Base-by-base conservation (phyloP, 1,140 invertebrate species). In the Ceratina japonica region DNA sequence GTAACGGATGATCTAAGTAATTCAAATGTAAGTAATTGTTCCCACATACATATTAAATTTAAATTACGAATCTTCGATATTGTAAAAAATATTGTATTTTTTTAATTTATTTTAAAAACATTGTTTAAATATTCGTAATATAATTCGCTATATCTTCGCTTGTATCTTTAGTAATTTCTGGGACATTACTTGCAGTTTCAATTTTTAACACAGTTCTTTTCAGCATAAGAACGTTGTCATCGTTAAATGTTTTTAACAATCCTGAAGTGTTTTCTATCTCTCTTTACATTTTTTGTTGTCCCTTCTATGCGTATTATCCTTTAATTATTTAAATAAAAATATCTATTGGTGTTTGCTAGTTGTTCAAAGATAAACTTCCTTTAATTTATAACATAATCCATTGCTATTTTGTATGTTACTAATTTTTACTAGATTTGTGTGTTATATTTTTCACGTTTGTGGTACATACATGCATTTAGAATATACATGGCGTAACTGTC, bases 21-120 rank as follows among this genome's bases (percentile, higher is more conserved):
- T 82, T 79, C 84, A 88, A 80, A 90, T 83, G 89, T 90, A 90
- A 91, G 90, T 91, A 91, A 88, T 83, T 87, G 83, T 87, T 87
- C 73, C 84, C 75, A 78, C 59, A 79, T 82, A 80, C 61, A 82
- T 81, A 80, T 80, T 82, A 79, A 74, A 79, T 79, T 68, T 58
- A 75, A 70, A 0, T 63, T 75, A 72, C 68, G 58, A 65, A 58
- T n/a, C 59, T 16, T 71, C 12, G 5, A 44, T 44, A 44, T 7
- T 44, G 3, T 44, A 3, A 44, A 44, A 44, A 44, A 44, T 61
- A 24, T 56, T 70, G 8, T 75, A 12, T 49, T 44, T 56, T 56
- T 54, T 18, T 8, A 13, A 37, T 72, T 31, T 58, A 73, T 20
- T 54, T 37, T 52, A 18, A 49, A 37, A 16, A 27, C 18, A 68